A percentile compares a stretch with the other conserved stretches of the same genome.
These are phyloP conservation scores for Gandaritis pyraliata DNA, from an alignment of 2,888 invertebrate genomes.

Conservation along the genomic window DNA sequence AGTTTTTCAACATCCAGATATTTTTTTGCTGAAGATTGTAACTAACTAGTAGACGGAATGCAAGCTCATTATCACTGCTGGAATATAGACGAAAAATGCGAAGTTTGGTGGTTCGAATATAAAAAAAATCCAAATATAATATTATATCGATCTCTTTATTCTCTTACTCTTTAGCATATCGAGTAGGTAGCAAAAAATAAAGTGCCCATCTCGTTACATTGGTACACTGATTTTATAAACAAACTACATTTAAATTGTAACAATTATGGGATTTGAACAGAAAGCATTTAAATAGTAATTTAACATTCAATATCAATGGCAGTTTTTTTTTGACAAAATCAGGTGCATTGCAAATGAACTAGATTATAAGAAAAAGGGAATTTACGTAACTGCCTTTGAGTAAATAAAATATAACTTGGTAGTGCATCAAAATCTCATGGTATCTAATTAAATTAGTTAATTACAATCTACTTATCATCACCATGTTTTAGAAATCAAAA, in stretches of 20 bases:
- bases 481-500: constrained; percentile 2
- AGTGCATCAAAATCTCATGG: constrained; percentile 12
- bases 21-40: too few species aligned
- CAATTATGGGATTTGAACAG: constrained; percentile 23
- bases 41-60: too few species aligned
- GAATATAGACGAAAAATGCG: too few species aligned
- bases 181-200: constrained; percentile 51
- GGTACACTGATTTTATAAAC: constrained; percentile 45
- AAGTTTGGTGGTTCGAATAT: neutral
- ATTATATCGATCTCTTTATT: constrained; percentile 56
- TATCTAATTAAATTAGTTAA: neutral
- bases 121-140: constrained; percentile 29
- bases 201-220: constrained; percentile 42
- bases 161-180: constrained; percentile 53
- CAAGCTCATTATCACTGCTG: too few species aligned
- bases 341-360: constrained; percentile 1
- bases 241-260: constrained; percentile 33
- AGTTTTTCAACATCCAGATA: too few species aligned
- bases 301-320: constrained; percentile 14
- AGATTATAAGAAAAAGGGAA: neutral
- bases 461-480: constrained; percentile 11
- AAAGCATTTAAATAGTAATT: constrained; percentile 16
- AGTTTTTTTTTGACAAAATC: constrained; percentile 7
- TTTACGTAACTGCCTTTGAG: constrained; percentile 10
- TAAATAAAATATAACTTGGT: constrained; percentile 9